Conservation (phyloP, 2,113 vertebrate genomes). For the Orientallactaga bullata region DNA sequence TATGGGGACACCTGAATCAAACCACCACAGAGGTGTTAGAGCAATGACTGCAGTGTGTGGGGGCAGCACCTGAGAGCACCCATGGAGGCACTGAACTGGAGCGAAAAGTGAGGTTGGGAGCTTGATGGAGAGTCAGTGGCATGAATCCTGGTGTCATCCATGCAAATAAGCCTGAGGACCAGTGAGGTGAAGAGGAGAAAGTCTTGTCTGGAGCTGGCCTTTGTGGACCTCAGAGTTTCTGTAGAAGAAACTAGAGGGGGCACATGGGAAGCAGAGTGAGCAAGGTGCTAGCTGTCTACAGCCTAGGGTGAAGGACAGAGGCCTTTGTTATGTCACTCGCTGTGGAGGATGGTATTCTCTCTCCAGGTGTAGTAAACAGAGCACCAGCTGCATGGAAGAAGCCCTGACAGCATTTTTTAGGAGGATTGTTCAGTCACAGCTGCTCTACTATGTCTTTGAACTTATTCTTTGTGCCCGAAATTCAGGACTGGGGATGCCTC, state of each 20-base stretch:
- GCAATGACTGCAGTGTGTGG: rapidly evolving
- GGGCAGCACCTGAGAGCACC: background rate
- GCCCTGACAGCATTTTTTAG: background rate
- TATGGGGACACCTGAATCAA: too few species aligned
- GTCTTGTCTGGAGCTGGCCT: background rate
- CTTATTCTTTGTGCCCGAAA: too few species aligned
- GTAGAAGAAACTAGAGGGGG: background rate
- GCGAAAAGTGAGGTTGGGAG: background rate
- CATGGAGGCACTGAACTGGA: background rate
- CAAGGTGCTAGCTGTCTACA: background rate
- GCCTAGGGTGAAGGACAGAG: rapidly evolving
- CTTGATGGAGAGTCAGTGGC: background rate
- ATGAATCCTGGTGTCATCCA: rapidly evolving
- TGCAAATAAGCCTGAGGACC: too few species aligned
- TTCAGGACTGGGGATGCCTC: background rate
- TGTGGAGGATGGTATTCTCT: background rate
- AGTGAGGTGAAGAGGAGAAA: background rate
- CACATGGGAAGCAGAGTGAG: background rate
- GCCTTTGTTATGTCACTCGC: rapidly evolving
- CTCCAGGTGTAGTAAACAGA: background rate
- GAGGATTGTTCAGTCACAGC: too few species aligned
- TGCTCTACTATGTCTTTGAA: rapidly evolving
- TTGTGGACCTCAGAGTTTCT: background rate
- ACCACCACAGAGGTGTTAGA: background rate
- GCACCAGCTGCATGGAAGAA: rapidly evolving